Base-by-base conservation (phyloP, 2,888 invertebrate species). In the Ditula angustiorana region DNA sequence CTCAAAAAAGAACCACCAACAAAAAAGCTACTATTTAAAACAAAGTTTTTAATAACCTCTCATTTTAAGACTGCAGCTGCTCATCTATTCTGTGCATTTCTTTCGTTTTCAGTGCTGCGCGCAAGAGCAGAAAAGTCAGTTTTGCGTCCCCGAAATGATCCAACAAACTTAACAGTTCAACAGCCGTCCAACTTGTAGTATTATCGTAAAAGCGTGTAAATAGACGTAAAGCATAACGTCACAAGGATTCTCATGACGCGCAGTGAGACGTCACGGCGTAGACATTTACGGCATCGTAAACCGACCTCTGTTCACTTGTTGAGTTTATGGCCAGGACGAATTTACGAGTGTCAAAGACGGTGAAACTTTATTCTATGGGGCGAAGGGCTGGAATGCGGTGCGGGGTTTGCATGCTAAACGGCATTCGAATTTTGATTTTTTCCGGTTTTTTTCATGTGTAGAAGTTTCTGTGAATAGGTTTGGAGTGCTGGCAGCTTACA, bases 251-350 rank as follows among this genome's bases (percentile, higher is more conserved):
- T 88, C 88, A 89, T 89, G 88, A 88, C 83, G 85, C 87, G 87
- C 87, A 89, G 88, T 89, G 83, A 89, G 89, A 85, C 81, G 90
- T 86, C 86, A 84, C 74, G 76, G 76, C 73, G 82, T 82, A 82
- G 81, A 86, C 85, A 78, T 89, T 89, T 89, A 89, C 79, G 80
- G 77, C 76, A 69, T 83, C 86, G 81, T 89, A 89, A 89, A 88
- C 72, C 81, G 82, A 81, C 86, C 86, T 87, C 87, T 87, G 86
- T 80, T 85, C 89, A 89, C 89, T 89, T 89, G 90, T 89, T 89
- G 89, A 88, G 83, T 86, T 85, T 83, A 84, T 73, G 78, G 71
- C 72, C 66, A 70, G 71, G 74, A 72, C 72, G 71, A 74, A 74
- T 71, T 74, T 75, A 71, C 35, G 52, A 52, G 71, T 69, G 76